phyloP scores from a whole-genome alignment of 2,888 invertebrate species.

The Spilosoma lubricipeda region DNA sequence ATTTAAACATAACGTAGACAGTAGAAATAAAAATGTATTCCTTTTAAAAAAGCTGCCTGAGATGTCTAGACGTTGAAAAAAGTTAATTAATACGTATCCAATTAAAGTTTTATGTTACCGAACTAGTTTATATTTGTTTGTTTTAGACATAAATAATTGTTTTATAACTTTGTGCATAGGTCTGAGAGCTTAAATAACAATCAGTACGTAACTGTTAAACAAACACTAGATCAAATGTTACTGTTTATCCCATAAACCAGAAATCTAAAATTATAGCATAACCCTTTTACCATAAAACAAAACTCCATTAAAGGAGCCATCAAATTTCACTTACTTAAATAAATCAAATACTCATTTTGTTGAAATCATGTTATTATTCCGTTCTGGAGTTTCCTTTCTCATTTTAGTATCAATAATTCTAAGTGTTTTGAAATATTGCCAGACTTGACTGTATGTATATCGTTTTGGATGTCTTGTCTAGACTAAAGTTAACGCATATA shows the following conservation, averaged over 20 bases:
- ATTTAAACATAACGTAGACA: not conserved
- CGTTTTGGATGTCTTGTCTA: constrained; percentile 46
- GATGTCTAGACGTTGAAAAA: not conserved
- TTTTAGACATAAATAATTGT: not conserved
- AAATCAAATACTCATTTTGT: constrained; percentile 45
- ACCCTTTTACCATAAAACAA: constrained; percentile 52
- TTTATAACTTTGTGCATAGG: not conserved
- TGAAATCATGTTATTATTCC: constrained; percentile 34
- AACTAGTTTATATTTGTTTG: not conserved
- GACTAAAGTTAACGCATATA: constrained; percentile 45
- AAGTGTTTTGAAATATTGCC: constrained; percentile 50
- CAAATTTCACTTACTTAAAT: constrained; percentile 53
- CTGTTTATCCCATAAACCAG: constrained; percentile 11
- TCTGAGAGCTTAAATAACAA: not conserved
- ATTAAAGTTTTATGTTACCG: not conserved
- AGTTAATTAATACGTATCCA: not conserved
- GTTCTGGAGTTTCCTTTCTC: constrained; percentile 23
- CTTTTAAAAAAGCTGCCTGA: not conserved
- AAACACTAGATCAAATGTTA: not conserved
- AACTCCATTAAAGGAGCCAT: constrained; percentile 48
- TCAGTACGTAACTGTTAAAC: not conserved
- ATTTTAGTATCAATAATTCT: constrained; percentile 44
- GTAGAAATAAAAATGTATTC: not conserved
- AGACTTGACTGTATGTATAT: constrained; percentile 36
- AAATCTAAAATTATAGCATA: constrained; percentile 32